These are phyloP conservation scores for Leptodactylus fallax DNA, from an alignment of 2,797 vertebrate genomes.

Conservation along the genomic window DNA sequence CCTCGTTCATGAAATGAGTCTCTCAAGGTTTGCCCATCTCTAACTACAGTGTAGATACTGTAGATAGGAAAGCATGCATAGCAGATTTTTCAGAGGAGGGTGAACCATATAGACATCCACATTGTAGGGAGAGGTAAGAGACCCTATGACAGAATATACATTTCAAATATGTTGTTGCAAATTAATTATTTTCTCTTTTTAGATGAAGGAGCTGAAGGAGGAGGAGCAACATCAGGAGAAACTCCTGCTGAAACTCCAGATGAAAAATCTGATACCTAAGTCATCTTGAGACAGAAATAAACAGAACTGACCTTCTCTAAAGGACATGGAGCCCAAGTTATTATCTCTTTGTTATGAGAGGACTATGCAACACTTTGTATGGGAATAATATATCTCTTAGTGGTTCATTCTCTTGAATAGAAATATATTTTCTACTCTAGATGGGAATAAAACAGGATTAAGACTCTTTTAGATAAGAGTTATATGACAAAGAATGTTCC, in stretches of 20 bases:
- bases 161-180: no score
- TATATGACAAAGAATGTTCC: constrained; percentile 58
- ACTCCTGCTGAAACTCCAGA: constrained; percentile 57
- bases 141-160: no score
- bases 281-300: not conserved
- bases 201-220: constrained; percentile 62
- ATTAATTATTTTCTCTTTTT: not conserved
- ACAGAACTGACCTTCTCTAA: not conserved
- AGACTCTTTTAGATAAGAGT: constrained; percentile 19
- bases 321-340: constrained; percentile 5
- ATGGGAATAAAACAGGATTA: not conserved
- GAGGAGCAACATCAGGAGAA: constrained; percentile 48
- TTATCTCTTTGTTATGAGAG: not conserved
- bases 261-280: constrained; percentile 55
- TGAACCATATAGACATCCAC: no score
- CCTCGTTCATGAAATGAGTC: no score
- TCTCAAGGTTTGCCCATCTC: no score
- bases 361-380: constrained; percentile 59
- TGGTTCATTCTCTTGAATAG: constrained; percentile 21
- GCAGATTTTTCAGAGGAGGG: no score
- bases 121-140: no score
- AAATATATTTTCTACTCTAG: constrained; percentile 55
- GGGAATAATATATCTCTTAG: constrained; percentile 31
- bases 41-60: no score
- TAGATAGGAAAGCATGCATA: no score